Evolutionary conservation across 2,888 invertebrate species (phyloP).

Genomic region (Melanchra persicariae): DNA sequence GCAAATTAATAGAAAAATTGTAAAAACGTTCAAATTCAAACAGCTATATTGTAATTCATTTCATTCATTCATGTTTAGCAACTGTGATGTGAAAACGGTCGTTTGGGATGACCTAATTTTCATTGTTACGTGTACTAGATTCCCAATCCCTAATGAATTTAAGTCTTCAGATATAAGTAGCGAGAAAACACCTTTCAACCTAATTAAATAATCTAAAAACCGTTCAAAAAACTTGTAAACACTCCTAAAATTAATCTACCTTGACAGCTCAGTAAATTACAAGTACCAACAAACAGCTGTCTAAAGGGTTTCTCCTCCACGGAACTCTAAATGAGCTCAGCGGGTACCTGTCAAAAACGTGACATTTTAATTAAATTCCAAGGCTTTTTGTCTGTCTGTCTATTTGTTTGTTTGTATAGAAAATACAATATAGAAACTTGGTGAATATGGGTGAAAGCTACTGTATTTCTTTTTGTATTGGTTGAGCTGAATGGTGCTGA

Average conservation of each 20-base stretch:
- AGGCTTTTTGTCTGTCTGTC: conserved; percentile 30
- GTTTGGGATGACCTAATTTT: too few relatives aligned
- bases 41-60: too few relatives aligned
- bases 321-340: conserved; percentile 54
- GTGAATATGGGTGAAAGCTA: conserved; percentile 55
- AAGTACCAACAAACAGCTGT: not conserved
- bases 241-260: conserved; percentile 27
- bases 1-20: too few relatives aligned
- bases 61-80: too few relatives aligned
- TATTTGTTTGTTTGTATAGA: conserved; percentile 49
- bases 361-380: conserved; percentile 64
- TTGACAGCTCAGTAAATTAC: conserved; percentile 42
- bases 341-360: conserved; percentile 55
- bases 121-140: too few relatives aligned
- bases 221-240: not conserved
- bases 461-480: conserved; percentile 46
- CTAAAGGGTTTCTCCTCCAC: conserved; percentile 31
- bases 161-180: too few relatives aligned
- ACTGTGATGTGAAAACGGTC: too few relatives aligned
- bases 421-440: conserved; percentile 36
- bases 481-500: too few relatives aligned
- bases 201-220: conserved; percentile 4
- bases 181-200: not conserved
- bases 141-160: too few relatives aligned
- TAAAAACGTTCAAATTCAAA: too few relatives aligned